Conservation (phyloP, 2,888 invertebrate genomes). For the Torymus texanus region DNA sequence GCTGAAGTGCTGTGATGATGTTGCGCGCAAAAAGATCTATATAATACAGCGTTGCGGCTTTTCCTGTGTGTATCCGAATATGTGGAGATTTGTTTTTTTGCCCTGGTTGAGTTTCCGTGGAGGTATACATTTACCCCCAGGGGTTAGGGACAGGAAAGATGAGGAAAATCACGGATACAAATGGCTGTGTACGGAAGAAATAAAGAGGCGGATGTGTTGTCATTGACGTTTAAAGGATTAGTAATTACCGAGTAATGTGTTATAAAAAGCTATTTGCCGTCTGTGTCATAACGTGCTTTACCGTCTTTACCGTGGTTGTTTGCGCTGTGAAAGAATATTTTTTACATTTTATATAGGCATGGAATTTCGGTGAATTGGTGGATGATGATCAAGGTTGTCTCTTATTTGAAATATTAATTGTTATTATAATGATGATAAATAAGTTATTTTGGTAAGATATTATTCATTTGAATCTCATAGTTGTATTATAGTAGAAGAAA, state of each 20-base stretch:
- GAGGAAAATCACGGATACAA: slow-evolving; percentile 18
- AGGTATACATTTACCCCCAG: slow-evolving; percentile 18
- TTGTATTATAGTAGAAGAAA: too few relatives aligned
- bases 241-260: slow-evolving; percentile 29
- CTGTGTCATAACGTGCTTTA: background rate
- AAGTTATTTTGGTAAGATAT: too few relatives aligned
- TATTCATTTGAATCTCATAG: too few relatives aligned
- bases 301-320: too few relatives aligned
- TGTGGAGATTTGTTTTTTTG: slow-evolving; percentile 31
- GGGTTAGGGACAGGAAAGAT: background rate
- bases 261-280: slow-evolving; percentile 19
- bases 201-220: slow-evolving; percentile 37
- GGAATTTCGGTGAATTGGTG: too few relatives aligned
- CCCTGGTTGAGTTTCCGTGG: background rate
- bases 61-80: background rate
- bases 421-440: too few relatives aligned
- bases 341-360: too few relatives aligned
- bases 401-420: too few relatives aligned
- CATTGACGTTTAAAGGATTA: slow-evolving; percentile 41
- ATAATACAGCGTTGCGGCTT: background rate
- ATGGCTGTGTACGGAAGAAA: slow-evolving; percentile 23
- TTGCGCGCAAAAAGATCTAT: slow-evolving; percentile 3
- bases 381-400: too few relatives aligned
- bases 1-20: slow-evolving; percentile 36
- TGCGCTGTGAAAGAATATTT: too few relatives aligned